These are phyloP conservation scores for Melanotaenia trifasciata DNA, from an alignment of 2,797 vertebrate species.

Conservation along the genomic window DNA sequence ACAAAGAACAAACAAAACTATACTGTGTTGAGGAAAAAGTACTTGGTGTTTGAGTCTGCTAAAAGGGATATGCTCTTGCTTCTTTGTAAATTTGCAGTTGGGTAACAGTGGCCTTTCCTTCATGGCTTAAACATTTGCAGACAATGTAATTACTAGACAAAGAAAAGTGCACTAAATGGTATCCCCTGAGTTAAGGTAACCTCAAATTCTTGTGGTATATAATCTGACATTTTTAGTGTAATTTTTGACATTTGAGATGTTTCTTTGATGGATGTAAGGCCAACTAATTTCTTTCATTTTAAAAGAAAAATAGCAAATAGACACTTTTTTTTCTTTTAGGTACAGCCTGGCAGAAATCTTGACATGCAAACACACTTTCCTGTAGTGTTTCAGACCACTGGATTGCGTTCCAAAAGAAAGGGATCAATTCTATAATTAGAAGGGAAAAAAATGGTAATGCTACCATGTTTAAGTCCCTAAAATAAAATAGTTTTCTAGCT, in stretches of 20 bases:
- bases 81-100: constrained; percentile 86
- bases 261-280: constrained; percentile 68
- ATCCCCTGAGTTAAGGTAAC: constrained; percentile 57
- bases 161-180: constrained; percentile 80
- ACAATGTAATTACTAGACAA: constrained; percentile 86
- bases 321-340: constrained; percentile 36
- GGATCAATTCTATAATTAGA: constrained; percentile 70
- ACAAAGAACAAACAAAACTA: constrained; percentile 70
- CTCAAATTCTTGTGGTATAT: constrained; percentile 67
- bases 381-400: constrained; percentile 62
- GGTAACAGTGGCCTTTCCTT: constrained; percentile 90
- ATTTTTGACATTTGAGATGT: constrained; percentile 71
- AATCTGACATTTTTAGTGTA: constrained; percentile 67
- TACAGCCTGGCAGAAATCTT: constrained; percentile 52
- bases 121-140: constrained; percentile 86
- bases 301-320: constrained; percentile 33
- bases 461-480: constrained; percentile 45
- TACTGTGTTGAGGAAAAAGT: constrained; percentile 80
- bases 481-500: constrained; percentile 24
- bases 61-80: constrained; percentile 93
- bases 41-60: constrained; percentile 88
- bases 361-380: constrained; percentile 46
- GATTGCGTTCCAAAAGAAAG: constrained; percentile 80
- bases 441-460: constrained; percentile 60
- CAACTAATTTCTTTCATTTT: constrained; percentile 57